Conservation (phyloP, 1,140 invertebrate genomes). For the Drosophila biarmipes region DNA sequence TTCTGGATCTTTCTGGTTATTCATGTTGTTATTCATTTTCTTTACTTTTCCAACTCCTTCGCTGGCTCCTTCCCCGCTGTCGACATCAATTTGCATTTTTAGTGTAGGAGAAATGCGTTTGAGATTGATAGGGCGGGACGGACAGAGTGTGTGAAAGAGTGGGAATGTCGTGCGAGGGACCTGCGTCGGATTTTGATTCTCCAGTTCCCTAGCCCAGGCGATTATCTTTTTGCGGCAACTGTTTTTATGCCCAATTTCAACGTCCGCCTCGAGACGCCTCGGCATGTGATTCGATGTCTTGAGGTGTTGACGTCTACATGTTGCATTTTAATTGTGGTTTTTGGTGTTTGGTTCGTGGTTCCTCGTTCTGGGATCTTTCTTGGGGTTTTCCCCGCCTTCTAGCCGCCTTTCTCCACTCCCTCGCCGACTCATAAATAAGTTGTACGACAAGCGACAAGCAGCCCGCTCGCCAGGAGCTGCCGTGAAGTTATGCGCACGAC, state of each 20-base stretch:
- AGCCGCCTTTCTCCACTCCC: slow-evolving; percentile 15
- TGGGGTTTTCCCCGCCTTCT: slow-evolving; percentile 11
- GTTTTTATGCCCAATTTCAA: slow-evolving; percentile 80
- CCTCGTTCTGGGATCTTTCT: slow-evolving; percentile 13
- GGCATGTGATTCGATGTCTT: slow-evolving; percentile 67
- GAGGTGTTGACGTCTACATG: slow-evolving; percentile 79
- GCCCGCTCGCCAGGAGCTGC: slow-evolving; percentile 54
- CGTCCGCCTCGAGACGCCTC: slow-evolving; percentile 79
- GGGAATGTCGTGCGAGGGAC: slow-evolving; percentile 23
- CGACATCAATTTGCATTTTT: slow-evolving; percentile 75
- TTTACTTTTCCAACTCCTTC: slow-evolving; percentile 23
- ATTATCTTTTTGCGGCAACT: slow-evolving; percentile 76
- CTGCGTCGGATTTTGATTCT: slow-evolving; percentile 17
- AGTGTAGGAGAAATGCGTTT: slow-evolving; percentile 72
- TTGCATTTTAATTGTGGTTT: slow-evolving; percentile 79
- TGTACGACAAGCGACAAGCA: slow-evolving; percentile 70
- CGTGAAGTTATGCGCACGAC: slow-evolving; percentile 75
- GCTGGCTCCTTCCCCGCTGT: neutral
- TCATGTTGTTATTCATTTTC: slow-evolving; percentile 34
- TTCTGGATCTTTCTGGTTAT: slow-evolving; percentile 24
- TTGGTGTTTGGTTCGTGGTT: slow-evolving; percentile 25
- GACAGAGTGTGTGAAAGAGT: slow-evolving; percentile 6
- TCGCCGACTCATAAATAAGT: slow-evolving; percentile 71
- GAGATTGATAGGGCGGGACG: slow-evolving; percentile 63
- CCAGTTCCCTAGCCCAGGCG: slow-evolving; percentile 52